Percentiles rank a stretch among this genome's conserved stretches.
phyloP scores from a whole-genome alignment of 37 sponge, comb jelly and placozoan species.

The Beroe forskalii region DNA sequence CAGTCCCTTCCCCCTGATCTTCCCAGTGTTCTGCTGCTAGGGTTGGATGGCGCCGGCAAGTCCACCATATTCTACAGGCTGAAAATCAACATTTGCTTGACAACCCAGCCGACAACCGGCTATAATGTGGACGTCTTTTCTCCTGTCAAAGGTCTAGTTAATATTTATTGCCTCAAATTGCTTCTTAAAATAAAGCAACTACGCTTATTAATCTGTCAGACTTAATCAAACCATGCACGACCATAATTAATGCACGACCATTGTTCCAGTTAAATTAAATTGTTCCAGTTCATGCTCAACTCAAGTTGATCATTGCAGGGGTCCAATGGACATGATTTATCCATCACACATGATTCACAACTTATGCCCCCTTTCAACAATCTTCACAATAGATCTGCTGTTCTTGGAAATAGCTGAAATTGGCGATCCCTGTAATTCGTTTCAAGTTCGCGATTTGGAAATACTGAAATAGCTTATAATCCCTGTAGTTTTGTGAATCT shows the following conservation, averaged over 20 bases:
- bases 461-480: no score
- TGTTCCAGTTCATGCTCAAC: no score
- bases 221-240: neutral
- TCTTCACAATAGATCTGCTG: no score
- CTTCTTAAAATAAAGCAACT: neutral
- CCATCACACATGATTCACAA: no score
- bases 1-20: neutral
- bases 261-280: no score
- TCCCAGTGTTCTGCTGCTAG: slow-evolving; percentile 4
- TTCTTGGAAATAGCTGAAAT: no score
- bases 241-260: neutral
- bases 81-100: slow-evolving; percentile 10
- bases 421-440: no score
- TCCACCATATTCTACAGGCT: slow-evolving; percentile 27
- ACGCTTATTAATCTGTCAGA: neutral
- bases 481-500: no score
- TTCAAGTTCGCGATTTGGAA: no score
- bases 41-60: slow-evolving; percentile 26
- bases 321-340: no score
- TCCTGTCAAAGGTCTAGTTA: slow-evolving; percentile 28
- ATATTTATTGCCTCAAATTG: neutral
- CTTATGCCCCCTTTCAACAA: no score
- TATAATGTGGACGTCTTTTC: slow-evolving; percentile 44
- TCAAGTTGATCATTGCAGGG: no score
- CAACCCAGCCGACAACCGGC: slow-evolving; percentile 13